Percentiles rank a stretch among this genome's conserved stretches.
Evolutionary conservation across 2,797 vertebrate species (phyloP).

Genomic region (Simalia tracyae): DNA sequence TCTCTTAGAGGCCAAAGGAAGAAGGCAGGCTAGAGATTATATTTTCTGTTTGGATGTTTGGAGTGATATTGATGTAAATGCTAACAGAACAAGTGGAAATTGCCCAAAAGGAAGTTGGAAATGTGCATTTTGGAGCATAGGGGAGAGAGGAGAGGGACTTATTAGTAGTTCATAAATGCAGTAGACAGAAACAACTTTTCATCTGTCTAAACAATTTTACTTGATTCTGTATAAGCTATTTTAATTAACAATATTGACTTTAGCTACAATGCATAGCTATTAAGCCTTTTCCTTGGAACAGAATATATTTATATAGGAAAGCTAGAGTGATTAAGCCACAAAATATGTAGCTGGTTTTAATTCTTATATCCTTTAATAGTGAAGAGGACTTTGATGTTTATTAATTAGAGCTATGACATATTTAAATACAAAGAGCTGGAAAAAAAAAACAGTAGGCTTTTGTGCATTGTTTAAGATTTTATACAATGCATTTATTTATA

Average conservation of each 20-base stretch:
- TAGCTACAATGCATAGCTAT: neutral
- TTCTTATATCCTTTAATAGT: neutral
- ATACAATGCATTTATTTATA: neutral
- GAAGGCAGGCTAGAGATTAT: neutral
- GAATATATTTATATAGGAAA: neutral
- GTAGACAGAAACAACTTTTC: neutral
- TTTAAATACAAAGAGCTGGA: neutral
- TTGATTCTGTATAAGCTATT: neutral
- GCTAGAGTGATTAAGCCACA: neutral
- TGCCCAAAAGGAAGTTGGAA: conserved; percentile 3
- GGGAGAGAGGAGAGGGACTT: too few species aligned
- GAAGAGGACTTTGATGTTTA: neutral
- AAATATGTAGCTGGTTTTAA: neutral
- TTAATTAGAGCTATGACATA: neutral
- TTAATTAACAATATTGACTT: neutral
- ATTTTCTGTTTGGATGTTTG: conserved; percentile 15
- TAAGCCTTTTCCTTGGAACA: neutral
- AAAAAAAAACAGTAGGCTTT: neutral
- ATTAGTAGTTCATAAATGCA: neutral
- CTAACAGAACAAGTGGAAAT: neutral
- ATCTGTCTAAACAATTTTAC: neutral
- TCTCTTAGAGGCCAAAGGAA: conserved; percentile 19
- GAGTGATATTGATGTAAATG: conserved; percentile 27
- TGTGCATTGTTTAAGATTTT: neutral
- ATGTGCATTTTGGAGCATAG: neutral